These are phyloP conservation scores for Takifugu rubripes DNA, from an alignment of 2,797 vertebrate genomes.

Conservation along the genomic window DNA sequence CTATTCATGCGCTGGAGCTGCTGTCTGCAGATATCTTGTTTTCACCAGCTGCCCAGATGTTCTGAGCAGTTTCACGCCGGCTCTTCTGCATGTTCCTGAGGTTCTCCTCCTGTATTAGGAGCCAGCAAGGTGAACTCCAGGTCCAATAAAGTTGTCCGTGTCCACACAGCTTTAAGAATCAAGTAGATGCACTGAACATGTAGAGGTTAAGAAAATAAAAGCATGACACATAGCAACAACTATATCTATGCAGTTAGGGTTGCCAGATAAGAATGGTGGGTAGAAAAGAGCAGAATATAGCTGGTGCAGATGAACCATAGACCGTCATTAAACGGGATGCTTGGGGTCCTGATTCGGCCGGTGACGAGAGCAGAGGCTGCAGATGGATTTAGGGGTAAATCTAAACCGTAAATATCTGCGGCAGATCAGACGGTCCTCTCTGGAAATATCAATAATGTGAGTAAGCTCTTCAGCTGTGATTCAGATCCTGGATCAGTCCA, in stretches of 20 bases:
- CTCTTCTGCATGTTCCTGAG: too few species aligned
- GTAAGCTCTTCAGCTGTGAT: slow-evolving; percentile 5
- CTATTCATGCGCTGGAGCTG: neutral
- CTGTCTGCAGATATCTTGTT: neutral
- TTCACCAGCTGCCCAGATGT: neutral
- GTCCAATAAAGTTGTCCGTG: too few species aligned
- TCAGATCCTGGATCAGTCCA: slow-evolving; percentile 7
- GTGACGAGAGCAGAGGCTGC: slow-evolving; percentile 14
- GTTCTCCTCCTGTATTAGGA: neutral
- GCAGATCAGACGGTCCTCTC: slow-evolving; percentile 26
- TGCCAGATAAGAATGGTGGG: slow-evolving; percentile 50
- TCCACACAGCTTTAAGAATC: too few species aligned
- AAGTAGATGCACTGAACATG: too few species aligned
- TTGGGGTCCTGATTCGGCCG: slow-evolving; percentile 21
- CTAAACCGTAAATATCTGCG: slow-evolving; percentile 46
- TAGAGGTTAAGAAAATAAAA: slow-evolving; percentile 23
- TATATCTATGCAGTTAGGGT: slow-evolving; percentile 31
- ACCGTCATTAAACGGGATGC: slow-evolving; percentile 35
- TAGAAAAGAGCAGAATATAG: slow-evolving; percentile 45
- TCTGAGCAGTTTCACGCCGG: neutral
- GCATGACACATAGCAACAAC: slow-evolving; percentile 8
- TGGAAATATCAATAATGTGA: slow-evolving; percentile 39
- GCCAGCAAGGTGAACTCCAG: too few species aligned
- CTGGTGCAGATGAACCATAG: slow-evolving; percentile 39
- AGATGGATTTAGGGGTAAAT: slow-evolving; percentile 13